Conservation (phyloP, 2,888 invertebrate species). For the Cynaeus angustus region DNA sequence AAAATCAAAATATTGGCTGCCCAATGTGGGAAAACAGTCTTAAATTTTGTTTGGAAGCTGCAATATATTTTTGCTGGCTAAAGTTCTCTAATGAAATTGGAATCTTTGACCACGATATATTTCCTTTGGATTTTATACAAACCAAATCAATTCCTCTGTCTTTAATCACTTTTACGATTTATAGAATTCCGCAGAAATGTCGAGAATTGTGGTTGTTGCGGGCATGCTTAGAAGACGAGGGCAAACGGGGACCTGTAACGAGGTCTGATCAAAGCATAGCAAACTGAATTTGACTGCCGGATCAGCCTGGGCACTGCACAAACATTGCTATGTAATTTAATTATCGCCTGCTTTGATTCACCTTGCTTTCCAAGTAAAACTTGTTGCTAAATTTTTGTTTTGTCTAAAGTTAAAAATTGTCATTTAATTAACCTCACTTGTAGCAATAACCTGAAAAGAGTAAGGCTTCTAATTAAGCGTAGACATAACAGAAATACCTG, state of each 20-base stretch:
- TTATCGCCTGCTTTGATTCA: constrained; percentile 63
- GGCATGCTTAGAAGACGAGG: constrained; percentile 49
- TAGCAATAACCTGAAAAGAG: no score
- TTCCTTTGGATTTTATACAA: constrained; percentile 25
- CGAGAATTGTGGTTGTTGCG: constrained; percentile 39
- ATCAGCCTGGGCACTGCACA: constrained; percentile 63
- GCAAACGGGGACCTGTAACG: constrained; percentile 60
- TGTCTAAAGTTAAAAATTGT: not conserved
- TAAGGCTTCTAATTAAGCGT: no score
- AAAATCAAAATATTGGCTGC: constrained; percentile 68
- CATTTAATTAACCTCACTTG: not conserved
- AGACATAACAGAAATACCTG: no score
- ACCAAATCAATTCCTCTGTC: constrained; percentile 38
- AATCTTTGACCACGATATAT: constrained; percentile 47
- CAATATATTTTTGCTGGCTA: constrained; percentile 61
- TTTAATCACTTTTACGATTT: constrained; percentile 35
- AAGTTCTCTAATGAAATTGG: constrained; percentile 61
- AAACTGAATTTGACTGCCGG: constrained; percentile 66
- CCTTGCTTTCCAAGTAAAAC: constrained; percentile 51
- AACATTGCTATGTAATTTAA: constrained; percentile 64
- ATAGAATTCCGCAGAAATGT: constrained; percentile 16
- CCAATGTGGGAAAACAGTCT: constrained; percentile 65
- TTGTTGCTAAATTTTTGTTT: constrained; percentile 10
- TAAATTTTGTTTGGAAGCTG: constrained; percentile 61
- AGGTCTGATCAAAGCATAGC: constrained; percentile 65